Evolutionary conservation across 2,113 vertebrate genomes (phyloP).

Genomic region (Thamnophis sirtalis): DNA sequence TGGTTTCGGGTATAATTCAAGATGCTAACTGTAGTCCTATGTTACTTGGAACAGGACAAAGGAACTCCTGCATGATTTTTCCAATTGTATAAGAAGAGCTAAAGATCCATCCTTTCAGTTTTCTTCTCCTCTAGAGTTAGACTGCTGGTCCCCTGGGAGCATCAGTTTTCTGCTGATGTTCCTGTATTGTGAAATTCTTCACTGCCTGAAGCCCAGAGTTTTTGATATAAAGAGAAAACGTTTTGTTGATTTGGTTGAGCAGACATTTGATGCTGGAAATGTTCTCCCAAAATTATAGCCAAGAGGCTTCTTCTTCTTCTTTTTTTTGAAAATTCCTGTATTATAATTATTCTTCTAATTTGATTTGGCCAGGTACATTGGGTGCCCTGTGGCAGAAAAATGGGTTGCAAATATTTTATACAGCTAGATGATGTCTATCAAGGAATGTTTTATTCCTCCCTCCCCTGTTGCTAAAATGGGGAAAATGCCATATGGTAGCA

Average conservation of each 20-base stretch:
- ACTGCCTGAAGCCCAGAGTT: neutral
- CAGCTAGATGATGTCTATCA: neutral
- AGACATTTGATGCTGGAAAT: neutral
- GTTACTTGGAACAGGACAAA: neutral
- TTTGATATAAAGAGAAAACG: neutral
- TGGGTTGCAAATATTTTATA: neutral
- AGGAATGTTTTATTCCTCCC: neutral
- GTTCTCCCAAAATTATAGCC: neutral
- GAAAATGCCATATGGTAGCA: neutral
- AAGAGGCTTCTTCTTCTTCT: neutral
- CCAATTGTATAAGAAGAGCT: neutral
- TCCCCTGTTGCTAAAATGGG: neutral
- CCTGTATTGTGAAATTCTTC: neutral
- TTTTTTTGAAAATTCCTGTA: neutral
- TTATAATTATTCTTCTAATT: neutral
- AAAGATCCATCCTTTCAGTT: neutral
- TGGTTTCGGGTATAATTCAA: neutral
- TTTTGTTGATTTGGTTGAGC: neutral
- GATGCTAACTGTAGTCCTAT: neutral
- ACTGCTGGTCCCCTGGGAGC: neutral
- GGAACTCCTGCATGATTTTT: neutral
- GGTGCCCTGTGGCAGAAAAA: neutral
- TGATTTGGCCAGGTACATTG: neutral
- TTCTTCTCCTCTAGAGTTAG: neutral
- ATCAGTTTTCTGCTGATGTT: neutral